phyloP scores from a whole-genome alignment of 2,797 vertebrate genomes.

The Cetoscarus ocellatus region DNA sequence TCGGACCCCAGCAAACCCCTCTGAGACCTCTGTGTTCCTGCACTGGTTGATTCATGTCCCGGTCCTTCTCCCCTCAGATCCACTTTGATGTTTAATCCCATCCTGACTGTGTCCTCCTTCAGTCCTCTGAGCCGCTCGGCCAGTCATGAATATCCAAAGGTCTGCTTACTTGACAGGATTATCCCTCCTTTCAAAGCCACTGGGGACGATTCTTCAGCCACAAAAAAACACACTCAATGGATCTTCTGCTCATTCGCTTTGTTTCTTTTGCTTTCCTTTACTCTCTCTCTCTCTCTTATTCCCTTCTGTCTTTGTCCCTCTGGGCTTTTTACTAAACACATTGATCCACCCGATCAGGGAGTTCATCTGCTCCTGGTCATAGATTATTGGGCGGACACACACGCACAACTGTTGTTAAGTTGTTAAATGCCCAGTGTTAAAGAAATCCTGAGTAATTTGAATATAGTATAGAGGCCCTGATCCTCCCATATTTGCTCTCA shows the following conservation, averaged over 20 bases:
- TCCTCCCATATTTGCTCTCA: too few species aligned
- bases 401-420: constrained; percentile 17
- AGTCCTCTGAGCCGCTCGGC: constrained; percentile 76
- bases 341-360: constrained; percentile 79
- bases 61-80: constrained; percentile 69
- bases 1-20: constrained; percentile 53
- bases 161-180: constrained; percentile 86
- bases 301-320: constrained; percentile 79
- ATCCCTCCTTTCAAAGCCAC: constrained; percentile 82
- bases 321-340: constrained; percentile 78
- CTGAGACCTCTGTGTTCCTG: constrained; percentile 61
- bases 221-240: constrained; percentile 83
- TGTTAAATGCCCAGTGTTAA: constrained; percentile 2
- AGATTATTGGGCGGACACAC: constrained; percentile 58
- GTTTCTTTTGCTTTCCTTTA: constrained; percentile 71
- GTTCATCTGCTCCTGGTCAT: constrained; percentile 78
- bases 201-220: constrained; percentile 80
- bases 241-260: constrained; percentile 77
- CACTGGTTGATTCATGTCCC: constrained; percentile 64
- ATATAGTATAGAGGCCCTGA: not conserved
- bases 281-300: constrained; percentile 64
- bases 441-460: constrained; percentile 8
- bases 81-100: constrained; percentile 88
- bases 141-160: constrained; percentile 90
- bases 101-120: constrained; percentile 85